Percentiles rank a stretch among this genome's conserved stretches.
Evolutionary conservation across 2,797 vertebrate genomes (phyloP).

Genomic region (Tokudaia tokunoshimensis): DNA sequence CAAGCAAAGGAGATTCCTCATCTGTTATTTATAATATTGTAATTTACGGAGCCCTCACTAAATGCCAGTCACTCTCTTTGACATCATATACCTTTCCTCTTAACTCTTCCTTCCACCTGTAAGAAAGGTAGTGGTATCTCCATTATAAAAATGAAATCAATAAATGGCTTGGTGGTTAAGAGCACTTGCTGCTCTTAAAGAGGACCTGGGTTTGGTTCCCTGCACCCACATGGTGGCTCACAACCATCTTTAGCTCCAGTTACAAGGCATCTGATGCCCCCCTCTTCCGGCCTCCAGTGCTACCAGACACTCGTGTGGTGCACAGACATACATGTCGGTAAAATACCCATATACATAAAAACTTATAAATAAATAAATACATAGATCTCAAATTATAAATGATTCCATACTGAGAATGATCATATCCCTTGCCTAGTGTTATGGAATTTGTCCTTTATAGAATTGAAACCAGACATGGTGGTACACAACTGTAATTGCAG

Average conservation of each 20-base stretch:
- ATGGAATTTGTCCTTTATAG: background rate
- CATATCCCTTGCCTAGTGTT: slow-evolving; percentile 17
- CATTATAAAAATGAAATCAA: background rate
- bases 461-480: background rate
- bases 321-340: background rate
- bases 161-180: background rate
- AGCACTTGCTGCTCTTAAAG: background rate
- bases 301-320: background rate
- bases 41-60: slow-evolving; percentile 8
- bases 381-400: background rate
- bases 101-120: background rate
- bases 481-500: background rate
- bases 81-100: background rate
- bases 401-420: background rate
- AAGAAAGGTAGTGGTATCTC: background rate
- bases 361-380: background rate
- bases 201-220: background rate
- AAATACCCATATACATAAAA: background rate
- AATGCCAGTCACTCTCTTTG: background rate
- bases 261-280: background rate
- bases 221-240: background rate
- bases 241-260: background rate
- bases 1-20: slow-evolving; percentile 35
- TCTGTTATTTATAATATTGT: background rate
- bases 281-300: background rate